Conservation (phyloP, 2,888 invertebrate genomes). For the Lutraria lutraria region DNA sequence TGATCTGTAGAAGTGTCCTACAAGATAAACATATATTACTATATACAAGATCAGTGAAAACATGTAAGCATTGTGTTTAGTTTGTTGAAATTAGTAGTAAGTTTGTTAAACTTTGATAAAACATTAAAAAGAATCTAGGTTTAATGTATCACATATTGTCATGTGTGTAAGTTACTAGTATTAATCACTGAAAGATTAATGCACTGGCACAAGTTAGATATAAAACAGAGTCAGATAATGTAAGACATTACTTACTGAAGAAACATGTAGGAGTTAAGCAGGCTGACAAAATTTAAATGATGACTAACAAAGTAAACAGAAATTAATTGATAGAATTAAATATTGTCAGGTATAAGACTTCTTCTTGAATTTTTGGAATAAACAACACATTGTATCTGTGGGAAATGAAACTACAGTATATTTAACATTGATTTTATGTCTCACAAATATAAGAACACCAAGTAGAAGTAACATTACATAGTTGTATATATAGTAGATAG, state of each 20-base stretch:
- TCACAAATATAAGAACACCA: too few species aligned
- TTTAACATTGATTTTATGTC: too few species aligned
- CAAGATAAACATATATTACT: neutral
- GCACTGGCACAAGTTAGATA: neutral
- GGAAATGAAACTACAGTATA: too few species aligned
- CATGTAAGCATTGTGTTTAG: neutral
- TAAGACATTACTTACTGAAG: neutral
- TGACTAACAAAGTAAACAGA: neutral
- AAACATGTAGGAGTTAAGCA: neutral
- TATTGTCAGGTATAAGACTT: too few species aligned
- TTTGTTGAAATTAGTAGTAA: neutral
- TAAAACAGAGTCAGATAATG: neutral
- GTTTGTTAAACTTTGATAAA: neutral
- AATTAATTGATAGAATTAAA: too few species aligned
- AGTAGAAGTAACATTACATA: too few species aligned
- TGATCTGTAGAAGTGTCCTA: conserved; percentile 89
- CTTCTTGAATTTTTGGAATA: too few species aligned
- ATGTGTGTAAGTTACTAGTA: neutral
- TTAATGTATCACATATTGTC: neutral
- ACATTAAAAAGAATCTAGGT: neutral
- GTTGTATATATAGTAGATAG: too few species aligned
- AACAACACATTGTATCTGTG: too few species aligned
- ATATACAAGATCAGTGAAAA: neutral
- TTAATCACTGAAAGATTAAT: neutral
- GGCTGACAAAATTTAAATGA: neutral